phyloP scores from a whole-genome alignment of 2,113 vertebrate genomes.

The Anser cygnoides region DNA sequence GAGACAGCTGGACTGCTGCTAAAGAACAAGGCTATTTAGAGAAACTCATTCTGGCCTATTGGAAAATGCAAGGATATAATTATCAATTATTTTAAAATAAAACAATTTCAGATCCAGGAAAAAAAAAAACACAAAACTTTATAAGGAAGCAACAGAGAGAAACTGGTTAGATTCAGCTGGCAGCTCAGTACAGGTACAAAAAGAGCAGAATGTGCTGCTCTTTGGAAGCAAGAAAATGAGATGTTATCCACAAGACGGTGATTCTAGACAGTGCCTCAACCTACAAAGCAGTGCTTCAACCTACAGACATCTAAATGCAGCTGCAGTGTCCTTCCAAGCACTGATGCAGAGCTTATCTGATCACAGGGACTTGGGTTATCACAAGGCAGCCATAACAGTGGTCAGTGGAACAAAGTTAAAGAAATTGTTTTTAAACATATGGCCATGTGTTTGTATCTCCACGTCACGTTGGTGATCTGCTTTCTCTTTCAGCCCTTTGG shows the following conservation, averaged over 20 bases:
- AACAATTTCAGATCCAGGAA: slow-evolving; percentile 43
- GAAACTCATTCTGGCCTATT: slow-evolving; percentile 53
- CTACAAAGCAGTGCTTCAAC: neutral
- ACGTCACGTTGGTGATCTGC: neutral
- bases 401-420: neutral
- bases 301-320: neutral
- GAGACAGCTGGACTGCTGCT: slow-evolving; percentile 51
- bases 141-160: slow-evolving; percentile 3
- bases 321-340: neutral
- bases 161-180: slow-evolving; percentile 7
- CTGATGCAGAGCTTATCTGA: neutral
- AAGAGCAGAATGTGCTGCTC: neutral
- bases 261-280: neutral
- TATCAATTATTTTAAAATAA: slow-evolving; percentile 70
- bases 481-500: slow-evolving; percentile 21
- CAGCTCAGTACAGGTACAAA: neutral
- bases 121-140: neutral
- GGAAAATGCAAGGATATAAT: slow-evolving; percentile 71
- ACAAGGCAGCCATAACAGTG: neutral
- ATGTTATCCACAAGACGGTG: neutral
- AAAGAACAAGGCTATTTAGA: slow-evolving; percentile 56
- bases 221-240: neutral
- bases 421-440: neutral
- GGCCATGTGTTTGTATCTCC: neutral
- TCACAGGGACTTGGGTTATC: neutral